Evolutionary conservation across 1,140 invertebrate genomes (phyloP), one percentile per base, ranked within the genome.

Genomic region (Dendroctonus ponderosae): DNA sequence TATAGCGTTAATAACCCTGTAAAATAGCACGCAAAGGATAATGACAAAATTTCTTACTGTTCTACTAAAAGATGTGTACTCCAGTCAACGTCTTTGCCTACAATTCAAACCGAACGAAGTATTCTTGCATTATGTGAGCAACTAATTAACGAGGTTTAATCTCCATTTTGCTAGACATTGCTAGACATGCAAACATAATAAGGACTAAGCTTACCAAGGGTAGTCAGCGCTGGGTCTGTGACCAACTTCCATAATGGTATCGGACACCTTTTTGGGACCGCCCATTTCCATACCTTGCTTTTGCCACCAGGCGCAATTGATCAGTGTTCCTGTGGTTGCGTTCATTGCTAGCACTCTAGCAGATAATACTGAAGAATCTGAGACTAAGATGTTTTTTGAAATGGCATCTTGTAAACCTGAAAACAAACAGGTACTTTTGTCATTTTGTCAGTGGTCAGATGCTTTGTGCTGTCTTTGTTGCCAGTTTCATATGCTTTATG

Each of bases 311-410:
- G 83, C 82, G 56, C 81, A 80, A 38, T 80, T 82, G 38, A 82
- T 79, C 4, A 87, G 77, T 5, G 79, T 76, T 3, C 85, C 84
- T 46, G 84, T 85, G 14, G 85, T 81, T n/a, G 84, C 78, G 71
- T 87, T 87, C 46, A 86, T 77, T 15, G 84, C 82, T 62, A 87
- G 74, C 61, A 87, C 82, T 53, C 85, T 77, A 52, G 85, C 81
- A 38, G 83, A 82, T 4, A 85, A 76, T 51, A 85, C 81, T 62
- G 80, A 79, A 65, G 79, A 74, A 71, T 87, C 84, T 38, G 84
- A 85, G 8, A 82, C 67, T 9, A 84, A 78, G 59, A 87, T 77
- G 12, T 84, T 84, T 70, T 83, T 83, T 37, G 84, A 80, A 46
- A 87, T 75, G 5, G 82, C 84, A 72, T 86, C 85, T 67, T 85